Conservation (phyloP, 2,888 invertebrate species). For the Drosophila mulleri region DNA sequence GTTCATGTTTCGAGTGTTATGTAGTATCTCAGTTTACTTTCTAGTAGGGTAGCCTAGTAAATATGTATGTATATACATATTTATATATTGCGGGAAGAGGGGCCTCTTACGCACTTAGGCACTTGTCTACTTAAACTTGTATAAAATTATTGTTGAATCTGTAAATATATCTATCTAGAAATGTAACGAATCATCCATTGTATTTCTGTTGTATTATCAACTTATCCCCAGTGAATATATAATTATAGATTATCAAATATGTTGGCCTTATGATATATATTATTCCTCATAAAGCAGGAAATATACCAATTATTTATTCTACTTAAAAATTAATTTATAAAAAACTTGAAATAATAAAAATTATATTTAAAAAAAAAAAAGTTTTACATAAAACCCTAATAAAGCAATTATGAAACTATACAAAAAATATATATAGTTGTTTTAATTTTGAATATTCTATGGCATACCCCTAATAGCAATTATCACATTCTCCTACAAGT, state of each 20-base stretch:
- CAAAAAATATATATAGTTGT: not conserved
- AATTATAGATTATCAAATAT: not conserved
- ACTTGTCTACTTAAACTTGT: not conserved
- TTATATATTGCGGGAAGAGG: not conserved
- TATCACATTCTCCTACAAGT: constrained; percentile 50
- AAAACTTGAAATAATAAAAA: too few species aligned
- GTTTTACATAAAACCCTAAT: not conserved
- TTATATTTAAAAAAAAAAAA: too few species aligned
- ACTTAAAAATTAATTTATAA: constrained; percentile 5
- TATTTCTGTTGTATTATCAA: not conserved
- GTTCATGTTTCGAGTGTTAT: not conserved
- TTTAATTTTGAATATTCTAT: not conserved
- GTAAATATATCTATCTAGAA: not conserved
- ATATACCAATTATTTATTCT: constrained; percentile 15
- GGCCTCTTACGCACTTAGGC: not conserved
- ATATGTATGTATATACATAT: not conserved
- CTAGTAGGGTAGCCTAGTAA: not conserved
- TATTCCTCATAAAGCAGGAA: not conserved
- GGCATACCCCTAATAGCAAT: constrained; percentile 43
- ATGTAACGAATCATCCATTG: too few species aligned
- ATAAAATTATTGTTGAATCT: not conserved
- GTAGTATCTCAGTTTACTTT: not conserved
- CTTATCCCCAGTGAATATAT: not conserved
- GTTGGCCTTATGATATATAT: not conserved
- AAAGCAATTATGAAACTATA: not conserved